Evolutionary conservation across 2,113 vertebrate species (phyloP).

Genomic region (Sturnus vulgaris): DNA sequence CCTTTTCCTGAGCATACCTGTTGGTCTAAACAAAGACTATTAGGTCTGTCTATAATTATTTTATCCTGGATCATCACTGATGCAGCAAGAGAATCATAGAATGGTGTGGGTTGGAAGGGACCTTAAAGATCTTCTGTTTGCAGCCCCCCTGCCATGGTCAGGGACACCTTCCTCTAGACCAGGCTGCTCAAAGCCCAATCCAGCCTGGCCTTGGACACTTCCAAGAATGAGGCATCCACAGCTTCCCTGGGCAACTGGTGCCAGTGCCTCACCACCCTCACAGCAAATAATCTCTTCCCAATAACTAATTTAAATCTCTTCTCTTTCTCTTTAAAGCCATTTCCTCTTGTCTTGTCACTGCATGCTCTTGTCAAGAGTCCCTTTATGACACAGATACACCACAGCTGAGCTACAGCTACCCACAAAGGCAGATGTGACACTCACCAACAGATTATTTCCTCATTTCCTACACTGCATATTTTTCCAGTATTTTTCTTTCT

Average conservation of each 20-base stretch:
- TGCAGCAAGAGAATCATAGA: background rate
- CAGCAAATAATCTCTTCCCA: background rate
- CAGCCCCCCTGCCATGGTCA: accelerated
- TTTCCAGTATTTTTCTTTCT: background rate
- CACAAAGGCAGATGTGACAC: background rate
- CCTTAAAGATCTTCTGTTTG: background rate
- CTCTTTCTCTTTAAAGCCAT: background rate
- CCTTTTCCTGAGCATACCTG: background rate
- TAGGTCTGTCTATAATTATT: background rate
- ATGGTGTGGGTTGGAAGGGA: background rate
- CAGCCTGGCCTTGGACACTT: background rate
- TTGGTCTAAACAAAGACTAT: background rate
- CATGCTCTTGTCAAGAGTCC: background rate
- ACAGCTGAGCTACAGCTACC: background rate
- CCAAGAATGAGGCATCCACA: background rate
- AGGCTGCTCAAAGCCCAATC: background rate
- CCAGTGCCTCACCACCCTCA: background rate
- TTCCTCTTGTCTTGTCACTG: background rate
- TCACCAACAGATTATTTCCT: background rate
- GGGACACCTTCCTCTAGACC: background rate
- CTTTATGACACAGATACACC: background rate
- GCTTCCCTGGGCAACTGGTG: background rate
- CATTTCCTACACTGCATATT: background rate
- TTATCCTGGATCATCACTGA: background rate
- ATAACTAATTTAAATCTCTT: background rate